Evolutionary conservation across 1,140 invertebrate genomes (phyloP), one percentile per base, ranked within the genome.

Genomic region (Apis mellifera): DNA sequence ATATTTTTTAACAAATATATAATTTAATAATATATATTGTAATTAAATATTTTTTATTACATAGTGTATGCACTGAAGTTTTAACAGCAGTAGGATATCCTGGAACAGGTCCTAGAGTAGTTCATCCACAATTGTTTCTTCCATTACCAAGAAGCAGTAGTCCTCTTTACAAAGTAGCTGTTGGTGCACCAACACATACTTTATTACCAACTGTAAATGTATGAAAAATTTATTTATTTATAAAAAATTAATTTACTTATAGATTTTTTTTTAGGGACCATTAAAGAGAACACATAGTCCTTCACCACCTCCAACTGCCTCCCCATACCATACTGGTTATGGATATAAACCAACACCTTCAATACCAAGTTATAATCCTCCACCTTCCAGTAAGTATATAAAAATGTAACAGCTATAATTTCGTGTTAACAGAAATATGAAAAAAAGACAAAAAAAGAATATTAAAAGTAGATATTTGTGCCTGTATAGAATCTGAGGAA

Each of bases 401-500:
- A 23, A 42, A 3, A 17, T 32, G 7, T 9, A 42, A 12, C 0
- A 62, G 1, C n/a, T 71, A 11, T 26, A 80, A 9, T 26, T 68
- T 52, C 21, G 9, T 60, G 2, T 2, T 70, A 84, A 69, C 59
- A 83, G n/a, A 65, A 59, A 17, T 78, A 26, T 55, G 8, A 66
- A 65, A n/a, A 26, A 55, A 72, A 17, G 54, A 17, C 9, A 12
- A 23, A 62, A 77, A 76, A 12, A 60, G 42, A 13, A 3, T 55
- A 77, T 81, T 70, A 54, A 84, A 70, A 13, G 23, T 60, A 71
- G 59, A 54, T 71, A n/a, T 77, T 78, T 86, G 26, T 87, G 55
- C 80, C 69, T 85, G 95, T 96, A 88, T 95, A 97, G 97, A 97
- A 95, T 95, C 96, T 93, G 96, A 97, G 92, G 96, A 97, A 93